These are phyloP conservation scores for Apistogramma diplotaenia DNA, from an alignment of 2,113 vertebrate genomes.

Conservation along the genomic window DNA sequence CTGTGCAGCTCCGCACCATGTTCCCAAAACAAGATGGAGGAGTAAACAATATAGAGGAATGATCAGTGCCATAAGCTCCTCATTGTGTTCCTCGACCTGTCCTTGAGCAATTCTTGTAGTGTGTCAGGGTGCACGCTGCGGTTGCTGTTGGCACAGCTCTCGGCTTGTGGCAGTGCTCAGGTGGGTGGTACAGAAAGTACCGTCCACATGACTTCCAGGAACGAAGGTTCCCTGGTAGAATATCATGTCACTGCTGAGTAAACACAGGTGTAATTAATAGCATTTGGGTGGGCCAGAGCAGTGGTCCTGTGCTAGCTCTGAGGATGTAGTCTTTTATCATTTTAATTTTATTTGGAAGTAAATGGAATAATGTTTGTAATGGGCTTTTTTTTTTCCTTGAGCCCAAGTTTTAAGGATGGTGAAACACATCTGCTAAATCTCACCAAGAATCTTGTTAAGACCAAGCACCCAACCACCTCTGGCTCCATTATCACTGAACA, in stretches of 20 bases:
- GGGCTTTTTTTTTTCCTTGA: not conserved
- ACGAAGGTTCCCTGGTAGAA: not conserved
- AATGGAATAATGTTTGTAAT: not conserved
- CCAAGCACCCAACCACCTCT: not conserved
- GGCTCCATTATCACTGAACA: not conserved
- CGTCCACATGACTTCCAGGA: not conserved
- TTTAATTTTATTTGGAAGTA: not conserved
- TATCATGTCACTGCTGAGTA: not conserved
- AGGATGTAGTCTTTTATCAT: not conserved
- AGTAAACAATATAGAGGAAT: not conserved
- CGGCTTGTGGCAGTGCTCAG: not conserved
- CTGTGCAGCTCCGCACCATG: too few relatives aligned
- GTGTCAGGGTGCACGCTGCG: not conserved
- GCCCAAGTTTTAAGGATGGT: not conserved
- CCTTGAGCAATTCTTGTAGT: not conserved
- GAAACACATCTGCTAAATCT: constrained; percentile 3
- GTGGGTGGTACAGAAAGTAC: not conserved
- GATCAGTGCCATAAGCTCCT: not conserved
- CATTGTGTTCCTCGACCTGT: not conserved
- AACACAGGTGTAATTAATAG: constrained; percentile 1
- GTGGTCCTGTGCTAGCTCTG: not conserved
- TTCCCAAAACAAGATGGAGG: not conserved
- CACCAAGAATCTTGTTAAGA: not conserved
- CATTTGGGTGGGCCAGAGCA: not conserved
- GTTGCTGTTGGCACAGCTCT: not conserved